Evolutionary conservation across 2,888 invertebrate genomes (phyloP), one percentile per base, ranked within the genome.

Genomic region (Drosophila greeni): DNA sequence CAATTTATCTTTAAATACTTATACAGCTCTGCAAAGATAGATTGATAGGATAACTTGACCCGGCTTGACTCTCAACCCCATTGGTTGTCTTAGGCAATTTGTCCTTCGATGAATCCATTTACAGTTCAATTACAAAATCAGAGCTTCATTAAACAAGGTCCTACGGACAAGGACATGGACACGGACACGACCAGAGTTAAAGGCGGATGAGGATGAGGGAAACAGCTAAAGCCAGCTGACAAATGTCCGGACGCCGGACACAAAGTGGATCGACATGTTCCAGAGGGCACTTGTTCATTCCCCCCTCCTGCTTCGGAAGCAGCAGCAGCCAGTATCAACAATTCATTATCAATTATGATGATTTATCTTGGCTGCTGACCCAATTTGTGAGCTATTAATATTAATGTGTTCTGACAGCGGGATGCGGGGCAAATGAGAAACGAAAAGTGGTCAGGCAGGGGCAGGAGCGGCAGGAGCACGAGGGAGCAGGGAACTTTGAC

Each of bases 261-360:
- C 24, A 70, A 51, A 53, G 61, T 60, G 62, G 42, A 36, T 24
- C 24, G 42, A 66, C 66, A 47, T 45, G 47, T 45, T 37, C 31
- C 36, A 45, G 61, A 45, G n/a, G 36, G 55, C 55, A 29, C 20
- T 37, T 26, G 36, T 14, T 56, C 18, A 18, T n/a, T 29, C 14
- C 45, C 5, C 45, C 37, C 29, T 14, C 26, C n/a, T 18, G 18
- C 16, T 24, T 8, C 40, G 12, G 16, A 37, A 66, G 40, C 53
- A 37, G 40, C 36, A 47, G 43, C 52, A 45, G 33, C 45, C 73
- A 73, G 59, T 59, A 80, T 76, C 73, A 75, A 68, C 80, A 82
- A 82, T 81, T 84, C 81, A 81, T 81, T 84, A 82, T 82, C 85
- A 80, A 84, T 81, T 84, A 81, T 75, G 73, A 77, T 84, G 80